Evolutionary conservation across 2,888 invertebrate species (phyloP).

Genomic region (Glaucopsyche alexis): DNA sequence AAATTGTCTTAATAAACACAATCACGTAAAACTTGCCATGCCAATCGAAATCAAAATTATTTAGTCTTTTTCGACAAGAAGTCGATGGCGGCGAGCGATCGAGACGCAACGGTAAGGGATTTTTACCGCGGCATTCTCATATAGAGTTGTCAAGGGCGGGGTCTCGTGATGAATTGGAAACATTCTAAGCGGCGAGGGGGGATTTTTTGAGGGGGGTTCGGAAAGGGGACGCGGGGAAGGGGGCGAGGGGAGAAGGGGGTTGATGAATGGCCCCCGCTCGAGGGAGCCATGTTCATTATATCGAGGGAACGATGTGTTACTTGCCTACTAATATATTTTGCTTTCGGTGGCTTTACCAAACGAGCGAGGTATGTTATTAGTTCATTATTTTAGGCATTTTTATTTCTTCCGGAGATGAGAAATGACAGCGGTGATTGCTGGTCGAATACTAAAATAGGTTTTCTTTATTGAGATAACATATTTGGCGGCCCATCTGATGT

Average conservation of each 20-base stretch:
- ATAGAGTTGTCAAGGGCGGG: conserved; percentile 83
- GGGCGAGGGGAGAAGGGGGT: conserved; percentile 58
- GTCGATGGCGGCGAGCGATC: neutral
- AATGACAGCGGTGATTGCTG: conserved; percentile 60
- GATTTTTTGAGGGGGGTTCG: conserved; percentile 62
- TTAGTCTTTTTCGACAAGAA: neutral
- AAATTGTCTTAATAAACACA: too few species aligned
- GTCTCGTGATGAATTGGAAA: conserved; percentile 80
- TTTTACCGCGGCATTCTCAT: conserved; percentile 65
- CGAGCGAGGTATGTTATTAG: conserved; percentile 62
- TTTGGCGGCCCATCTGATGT: conserved; percentile 47
- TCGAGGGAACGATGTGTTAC: conserved; percentile 75
- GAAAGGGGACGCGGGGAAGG: conserved; percentile 54
- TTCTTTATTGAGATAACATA: conserved; percentile 47
- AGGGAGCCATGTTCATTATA: conserved; percentile 80
- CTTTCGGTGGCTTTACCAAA: conserved; percentile 57
- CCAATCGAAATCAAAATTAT: neutral
- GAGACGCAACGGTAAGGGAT: conserved; percentile 50
- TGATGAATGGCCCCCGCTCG: conserved; percentile 71
- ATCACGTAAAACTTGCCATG: neutral
- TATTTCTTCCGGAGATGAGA: conserved; percentile 71
- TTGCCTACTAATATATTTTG: conserved; percentile 75
- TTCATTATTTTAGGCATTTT: conserved; percentile 74
- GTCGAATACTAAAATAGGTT: conserved; percentile 49
- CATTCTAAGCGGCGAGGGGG: conserved; percentile 70